phyloP scores from a whole-genome alignment of 2,888 invertebrate species.

The Myopa tessellatipennis region DNA sequence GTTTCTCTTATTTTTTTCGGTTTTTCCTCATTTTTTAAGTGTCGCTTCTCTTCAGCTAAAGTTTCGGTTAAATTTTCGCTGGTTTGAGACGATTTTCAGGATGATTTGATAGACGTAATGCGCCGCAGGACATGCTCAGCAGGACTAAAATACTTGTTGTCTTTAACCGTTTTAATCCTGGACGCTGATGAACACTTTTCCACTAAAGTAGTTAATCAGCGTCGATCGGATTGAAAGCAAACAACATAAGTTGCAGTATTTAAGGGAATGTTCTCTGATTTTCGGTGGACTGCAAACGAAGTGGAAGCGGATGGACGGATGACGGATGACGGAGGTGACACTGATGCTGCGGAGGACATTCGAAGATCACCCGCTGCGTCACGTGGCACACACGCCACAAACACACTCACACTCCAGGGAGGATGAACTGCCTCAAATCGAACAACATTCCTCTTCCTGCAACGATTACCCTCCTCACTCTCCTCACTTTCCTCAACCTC shows the following conservation, averaged over 20 bases:
- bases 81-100: not conserved
- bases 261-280: not conserved
- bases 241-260: conserved; percentile 2
- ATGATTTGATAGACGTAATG: not conserved
- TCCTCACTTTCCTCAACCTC: not conserved
- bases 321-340: not conserved
- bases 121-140: not conserved
- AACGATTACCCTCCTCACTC: not conserved
- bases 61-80: too few relatives aligned
- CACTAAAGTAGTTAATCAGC: conserved; percentile 10
- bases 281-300: not conserved
- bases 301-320: not conserved
- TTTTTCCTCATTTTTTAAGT: too few relatives aligned
- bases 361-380: not conserved
- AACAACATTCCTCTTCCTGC: not conserved
- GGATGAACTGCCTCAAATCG: not conserved
- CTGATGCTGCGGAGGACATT: too few relatives aligned
- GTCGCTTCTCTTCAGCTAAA: too few relatives aligned
- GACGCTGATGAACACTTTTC: not conserved
- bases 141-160: not conserved
- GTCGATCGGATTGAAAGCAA: conserved; percentile 5
- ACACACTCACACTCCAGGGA: not conserved
- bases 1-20: too few relatives aligned
- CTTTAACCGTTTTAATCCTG: not conserved
- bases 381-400: not conserved